Conservation (phyloP, 1,140 invertebrate genomes). For the Lasioglossum albipes region DNA sequence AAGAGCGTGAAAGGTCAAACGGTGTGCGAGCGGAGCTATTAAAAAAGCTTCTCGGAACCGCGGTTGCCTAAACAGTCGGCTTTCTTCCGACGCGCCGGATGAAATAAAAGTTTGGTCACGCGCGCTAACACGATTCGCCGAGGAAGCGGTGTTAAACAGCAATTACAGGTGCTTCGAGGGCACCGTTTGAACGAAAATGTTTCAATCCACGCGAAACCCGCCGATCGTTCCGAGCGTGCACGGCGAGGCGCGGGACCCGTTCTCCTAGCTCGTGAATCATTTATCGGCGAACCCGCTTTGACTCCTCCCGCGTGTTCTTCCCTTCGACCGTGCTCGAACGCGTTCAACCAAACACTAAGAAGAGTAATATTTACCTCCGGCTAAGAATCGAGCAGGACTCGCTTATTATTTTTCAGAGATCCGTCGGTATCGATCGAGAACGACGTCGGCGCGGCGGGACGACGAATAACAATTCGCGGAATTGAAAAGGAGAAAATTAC, state of each 20-base stretch:
- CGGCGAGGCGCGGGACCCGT: no score
- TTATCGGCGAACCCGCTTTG: no score
- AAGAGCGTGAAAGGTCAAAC: conserved; percentile 5
- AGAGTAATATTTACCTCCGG: no score
- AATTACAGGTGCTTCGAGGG: no score
- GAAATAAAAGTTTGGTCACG: not conserved
- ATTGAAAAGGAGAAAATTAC: conserved; percentile 4
- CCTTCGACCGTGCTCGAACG: no score
- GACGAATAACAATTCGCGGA: not conserved
- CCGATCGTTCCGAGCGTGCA: no score
- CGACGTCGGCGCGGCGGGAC: not conserved
- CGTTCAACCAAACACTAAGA: no score
- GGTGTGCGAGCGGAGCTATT: not conserved
- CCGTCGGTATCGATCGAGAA: no score
- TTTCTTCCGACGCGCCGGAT: not conserved
- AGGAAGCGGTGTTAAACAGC: not conserved
- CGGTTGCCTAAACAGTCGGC: not conserved
- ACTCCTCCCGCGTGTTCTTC: no score
- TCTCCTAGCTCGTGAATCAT: no score
- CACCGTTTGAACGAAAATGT: not conserved
- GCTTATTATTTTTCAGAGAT: not conserved
- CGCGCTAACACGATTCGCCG: not conserved
- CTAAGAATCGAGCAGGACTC: no score
- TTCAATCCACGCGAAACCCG: not conserved
- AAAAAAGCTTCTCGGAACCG: not conserved